These are phyloP conservation scores for Acomys russatus DNA, from an alignment of 2,797 vertebrate genomes.

Conservation along the genomic window DNA sequence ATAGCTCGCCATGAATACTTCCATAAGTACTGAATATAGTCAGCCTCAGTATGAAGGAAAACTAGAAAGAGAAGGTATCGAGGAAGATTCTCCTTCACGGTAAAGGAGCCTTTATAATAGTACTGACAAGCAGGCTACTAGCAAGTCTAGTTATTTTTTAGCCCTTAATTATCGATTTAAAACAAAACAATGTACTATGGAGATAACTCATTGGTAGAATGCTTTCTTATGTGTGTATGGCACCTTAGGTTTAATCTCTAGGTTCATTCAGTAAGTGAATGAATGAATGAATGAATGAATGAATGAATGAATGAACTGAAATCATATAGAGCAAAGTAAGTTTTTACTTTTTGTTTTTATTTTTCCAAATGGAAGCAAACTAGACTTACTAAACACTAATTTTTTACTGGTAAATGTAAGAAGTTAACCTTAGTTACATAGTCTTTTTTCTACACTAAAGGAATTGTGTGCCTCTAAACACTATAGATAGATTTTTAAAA, in stretches of 20 bases:
- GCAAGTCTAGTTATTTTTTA: background rate
- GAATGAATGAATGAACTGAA: background rate
- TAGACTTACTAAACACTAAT: background rate
- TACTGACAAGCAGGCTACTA: background rate
- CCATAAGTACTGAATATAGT: background rate
- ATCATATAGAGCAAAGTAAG: background rate
- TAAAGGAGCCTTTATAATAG: background rate
- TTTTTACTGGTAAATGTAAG: background rate
- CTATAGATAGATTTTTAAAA: background rate
- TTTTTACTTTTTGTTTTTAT: conserved; percentile 20
- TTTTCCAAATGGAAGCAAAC: background rate
- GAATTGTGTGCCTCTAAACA: background rate
- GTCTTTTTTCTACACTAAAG: background rate
- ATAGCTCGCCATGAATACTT: background rate
- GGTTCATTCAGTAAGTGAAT: background rate
- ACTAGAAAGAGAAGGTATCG: background rate
- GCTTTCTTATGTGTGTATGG: background rate
- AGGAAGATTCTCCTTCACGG: background rate
- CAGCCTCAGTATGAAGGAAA: background rate
- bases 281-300: background rate
- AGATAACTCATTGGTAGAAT: background rate
- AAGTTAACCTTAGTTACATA: background rate
- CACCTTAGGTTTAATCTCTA: background rate
- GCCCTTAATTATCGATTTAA: background rate
- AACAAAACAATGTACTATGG: background rate